Conservation (phyloP, 2,888 invertebrate species). For the Helicoverpa assulta region DNA sequence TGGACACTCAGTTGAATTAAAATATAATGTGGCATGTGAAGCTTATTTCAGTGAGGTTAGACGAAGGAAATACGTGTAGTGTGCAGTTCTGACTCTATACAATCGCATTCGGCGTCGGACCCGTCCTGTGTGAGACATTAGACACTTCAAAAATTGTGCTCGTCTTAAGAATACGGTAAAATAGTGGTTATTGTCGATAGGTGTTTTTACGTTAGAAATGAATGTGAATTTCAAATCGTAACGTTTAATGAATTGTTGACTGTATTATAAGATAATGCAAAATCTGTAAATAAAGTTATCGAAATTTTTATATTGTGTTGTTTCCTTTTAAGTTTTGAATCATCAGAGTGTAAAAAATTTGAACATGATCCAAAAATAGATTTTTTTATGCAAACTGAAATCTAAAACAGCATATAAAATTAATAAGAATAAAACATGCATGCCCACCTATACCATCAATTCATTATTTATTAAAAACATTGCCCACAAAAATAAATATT, state of each 20-base stretch:
- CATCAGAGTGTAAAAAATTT: not conserved
- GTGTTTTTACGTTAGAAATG: conserved; percentile 87
- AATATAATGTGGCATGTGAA: conserved; percentile 9
- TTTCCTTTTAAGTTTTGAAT: conserved; percentile 62
- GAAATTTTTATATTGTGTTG: conserved; percentile 76
- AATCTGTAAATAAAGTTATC: conserved; percentile 89
- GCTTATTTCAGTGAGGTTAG: not conserved
- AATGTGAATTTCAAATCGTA: conserved; percentile 87
- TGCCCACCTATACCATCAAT: not conserved
- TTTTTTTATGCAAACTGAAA: too few species aligned
- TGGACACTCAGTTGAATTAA: not conserved
- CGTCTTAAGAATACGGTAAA: conserved; percentile 71
- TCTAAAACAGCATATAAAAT: too few species aligned
- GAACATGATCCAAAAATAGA: too few species aligned
- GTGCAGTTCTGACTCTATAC: conserved; percentile 41
- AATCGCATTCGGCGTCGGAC: conserved; percentile 65
- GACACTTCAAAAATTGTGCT: conserved; percentile 64
- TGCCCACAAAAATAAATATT: conserved; percentile 49
- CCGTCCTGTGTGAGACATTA: conserved; percentile 76
- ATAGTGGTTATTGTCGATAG: conserved; percentile 83
- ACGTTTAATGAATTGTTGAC: conserved; percentile 87
- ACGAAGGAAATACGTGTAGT: conserved; percentile 42
- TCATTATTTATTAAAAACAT: conserved; percentile 21
- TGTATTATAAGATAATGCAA: conserved; percentile 90
- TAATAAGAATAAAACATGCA: not conserved